Evolutionary conservation across 2,113 vertebrate genomes (phyloP), one percentile per base, ranked within the genome.

Genomic region (Callionymus lyra): DNA sequence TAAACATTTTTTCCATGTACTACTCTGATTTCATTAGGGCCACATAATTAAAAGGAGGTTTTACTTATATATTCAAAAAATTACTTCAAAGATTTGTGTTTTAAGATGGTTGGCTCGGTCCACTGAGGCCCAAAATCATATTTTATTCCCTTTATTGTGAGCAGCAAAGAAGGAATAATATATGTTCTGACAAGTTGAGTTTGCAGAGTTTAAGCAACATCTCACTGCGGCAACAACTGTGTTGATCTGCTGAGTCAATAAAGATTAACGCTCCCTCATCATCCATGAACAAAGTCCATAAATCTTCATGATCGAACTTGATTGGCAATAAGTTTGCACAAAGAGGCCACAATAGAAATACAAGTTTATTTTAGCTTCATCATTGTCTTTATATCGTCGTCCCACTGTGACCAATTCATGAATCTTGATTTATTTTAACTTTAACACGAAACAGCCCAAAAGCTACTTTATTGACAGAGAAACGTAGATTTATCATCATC

Each of bases 281-380:
- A 68, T 68, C 70, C 44, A 70, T 66, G 58, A 56, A 42, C 13
- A 34, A 14, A 27, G 55, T 65, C 53, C 37, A 63, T 72, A 60
- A 67, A 69, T 72, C 65, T 57, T 44, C 37, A 38, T 68, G 57
- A 77, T 69, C 63, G 21, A 57, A 40, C 50, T 72, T 67, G 60
- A 51, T 32, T 59, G 19, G 56, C 50, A 61, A 60, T 60, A 13
- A 4, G 40, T 49, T 41, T 60, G 48, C 46, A 48, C 27, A 16
- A 38, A 45, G 41, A 1, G 14, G 36, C 40, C 54, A 51, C 17
- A 16, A 55, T 32, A 64, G 63, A 32, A 55, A 42, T 8, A 27
- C 4, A 4, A 27, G 4, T 27, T 27, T 27, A 5, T 27, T 27
- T 27, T 27, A 27, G 21, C 8, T 27, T 27, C 8, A 27, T 8